Conservation (phyloP, 2,888 invertebrate genomes). For the Perizoma flavofasciatum region DNA sequence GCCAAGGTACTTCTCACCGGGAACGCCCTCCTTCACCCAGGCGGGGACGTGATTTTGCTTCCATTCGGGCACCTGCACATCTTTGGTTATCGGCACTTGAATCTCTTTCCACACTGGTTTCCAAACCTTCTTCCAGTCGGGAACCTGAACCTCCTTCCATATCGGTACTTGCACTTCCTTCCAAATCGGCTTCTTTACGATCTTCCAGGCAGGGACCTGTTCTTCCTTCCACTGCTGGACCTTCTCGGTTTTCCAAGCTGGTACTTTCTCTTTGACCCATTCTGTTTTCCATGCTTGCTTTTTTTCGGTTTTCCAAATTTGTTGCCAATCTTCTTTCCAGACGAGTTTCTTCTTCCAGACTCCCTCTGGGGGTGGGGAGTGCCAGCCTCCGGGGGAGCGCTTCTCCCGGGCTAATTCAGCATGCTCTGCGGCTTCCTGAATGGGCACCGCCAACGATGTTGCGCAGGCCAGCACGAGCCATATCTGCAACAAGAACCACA, state of each 20-base stretch:
- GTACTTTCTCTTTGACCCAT: constrained; percentile 89
- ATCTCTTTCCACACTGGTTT: constrained; percentile 87
- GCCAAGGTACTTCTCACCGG: constrained; percentile 86
- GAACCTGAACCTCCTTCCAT: constrained; percentile 87
- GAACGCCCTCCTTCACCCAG: constrained; percentile 86
- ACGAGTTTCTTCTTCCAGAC: constrained; percentile 92
- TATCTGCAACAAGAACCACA: constrained; percentile 75
- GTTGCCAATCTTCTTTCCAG: constrained; percentile 93
- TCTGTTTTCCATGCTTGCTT: constrained; percentile 89
- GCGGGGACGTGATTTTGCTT: constrained; percentile 88
- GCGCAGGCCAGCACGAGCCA: constrained; percentile 83
- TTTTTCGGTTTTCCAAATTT: constrained; percentile 89
- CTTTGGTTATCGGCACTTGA: constrained; percentile 88
- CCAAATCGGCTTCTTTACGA: constrained; percentile 88
- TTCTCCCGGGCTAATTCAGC: constrained; percentile 77
- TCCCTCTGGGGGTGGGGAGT: constrained; percentile 85
- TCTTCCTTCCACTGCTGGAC: constrained; percentile 91
- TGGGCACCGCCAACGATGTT: constrained; percentile 67
- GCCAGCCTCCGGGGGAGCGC: constrained; percentile 81
- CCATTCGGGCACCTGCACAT: constrained; percentile 90
- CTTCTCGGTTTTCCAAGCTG: constrained; percentile 91
- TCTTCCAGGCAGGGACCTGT: constrained; percentile 88
- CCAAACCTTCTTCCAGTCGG: constrained; percentile 85
- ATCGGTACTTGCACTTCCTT: constrained; percentile 88
- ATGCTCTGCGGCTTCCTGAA: constrained; percentile 56